Conservation (phyloP, 2,888 invertebrate species). For the Tortricodes alternella region DNA sequence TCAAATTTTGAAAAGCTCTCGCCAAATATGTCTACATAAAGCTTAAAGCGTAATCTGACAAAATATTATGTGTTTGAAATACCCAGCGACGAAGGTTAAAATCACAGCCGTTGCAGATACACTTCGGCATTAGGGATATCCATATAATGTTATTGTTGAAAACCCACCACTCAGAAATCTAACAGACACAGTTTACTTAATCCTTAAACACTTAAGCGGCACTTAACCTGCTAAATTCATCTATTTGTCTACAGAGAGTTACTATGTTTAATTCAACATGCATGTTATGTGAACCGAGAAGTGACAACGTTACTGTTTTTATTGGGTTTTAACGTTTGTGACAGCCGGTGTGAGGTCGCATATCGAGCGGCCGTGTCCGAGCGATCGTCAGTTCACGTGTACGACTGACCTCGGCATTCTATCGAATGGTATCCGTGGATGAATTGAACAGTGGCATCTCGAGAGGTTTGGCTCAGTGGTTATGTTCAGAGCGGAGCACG, state of each 20-base stretch:
- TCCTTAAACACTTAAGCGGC: constrained; percentile 46
- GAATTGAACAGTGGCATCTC: constrained; percentile 64
- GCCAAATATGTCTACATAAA: constrained; percentile 51
- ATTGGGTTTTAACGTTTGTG: constrained; percentile 52
- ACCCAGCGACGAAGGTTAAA: constrained; percentile 72
- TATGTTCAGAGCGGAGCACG: constrained; percentile 62
- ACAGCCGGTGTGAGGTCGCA: constrained; percentile 52
- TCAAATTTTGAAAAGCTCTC: constrained; percentile 24
- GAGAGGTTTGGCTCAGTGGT: constrained; percentile 70
- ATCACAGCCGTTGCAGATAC: constrained; percentile 74
- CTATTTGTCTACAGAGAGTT: constrained; percentile 36
- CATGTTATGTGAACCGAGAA: constrained; percentile 42
- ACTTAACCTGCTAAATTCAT: constrained; percentile 44
- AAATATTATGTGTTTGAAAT: constrained; percentile 47
- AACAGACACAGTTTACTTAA: constrained; percentile 36
- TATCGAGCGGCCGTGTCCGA: constrained; percentile 25
- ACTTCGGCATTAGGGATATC: constrained; percentile 72
- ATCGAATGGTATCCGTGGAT: constrained; percentile 52
- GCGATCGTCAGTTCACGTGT: constrained; percentile 34
- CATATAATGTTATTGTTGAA: constrained; percentile 53
- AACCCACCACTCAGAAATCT: constrained; percentile 50
- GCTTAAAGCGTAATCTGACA: constrained; percentile 47
- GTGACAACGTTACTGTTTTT: constrained; percentile 65
- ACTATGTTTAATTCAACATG: constrained; percentile 40
- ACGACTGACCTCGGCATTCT: constrained; percentile 51